Evolutionary conservation across 2,888 invertebrate species (phyloP), one percentile per base, ranked within the genome.

Genomic region (Digitonthophagus gazella): DNA sequence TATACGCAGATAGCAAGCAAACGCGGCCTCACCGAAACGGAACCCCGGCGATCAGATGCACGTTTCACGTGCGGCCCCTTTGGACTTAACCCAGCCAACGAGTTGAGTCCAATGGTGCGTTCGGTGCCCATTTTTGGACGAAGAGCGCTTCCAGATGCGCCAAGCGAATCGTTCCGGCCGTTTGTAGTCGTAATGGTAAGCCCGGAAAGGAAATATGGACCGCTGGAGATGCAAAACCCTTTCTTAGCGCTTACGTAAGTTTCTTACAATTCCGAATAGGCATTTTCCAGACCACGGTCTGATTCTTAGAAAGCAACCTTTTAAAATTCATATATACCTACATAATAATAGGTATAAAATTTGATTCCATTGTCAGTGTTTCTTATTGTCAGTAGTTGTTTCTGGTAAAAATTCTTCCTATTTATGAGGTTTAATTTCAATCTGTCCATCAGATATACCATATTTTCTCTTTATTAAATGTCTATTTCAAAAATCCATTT

Each of bases 51-150:
- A 78, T 77, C 75, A 75, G 75, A 78, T 77, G 73, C 75, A 76
- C 76, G 74, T 73, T 74, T 19, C 73, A 74, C 75, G 76, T 75
- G 75, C 61, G 16, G 18, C 20, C 61, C 18, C 18, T 61, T 61
- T 61, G 61, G 61, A 61, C 61, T n/a, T 61, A 19, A 19, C 61
- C 61, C 16, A n/a, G 14, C 3, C 4, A 11, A 5, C 14, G 61
- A 18, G 61, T n/a, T 44, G 18, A 18, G 61, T 16, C 57, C 57
- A 18, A 61, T 18, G 18, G 61, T 18, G 20, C 20, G 61, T 61
- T 61, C 61, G n/a, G 19, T 61, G 61, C 72, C 76, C 75, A 70
- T 72, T 76, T 77, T 77, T 75, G 73, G 76, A 74, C 67, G 71
- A 67, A 61, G 55, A 58, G 18, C 68, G 44, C 44, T 44, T 57